Base-by-base conservation (phyloP, 2,888 invertebrate genomes). In the Epistrophe eligans region DNA sequence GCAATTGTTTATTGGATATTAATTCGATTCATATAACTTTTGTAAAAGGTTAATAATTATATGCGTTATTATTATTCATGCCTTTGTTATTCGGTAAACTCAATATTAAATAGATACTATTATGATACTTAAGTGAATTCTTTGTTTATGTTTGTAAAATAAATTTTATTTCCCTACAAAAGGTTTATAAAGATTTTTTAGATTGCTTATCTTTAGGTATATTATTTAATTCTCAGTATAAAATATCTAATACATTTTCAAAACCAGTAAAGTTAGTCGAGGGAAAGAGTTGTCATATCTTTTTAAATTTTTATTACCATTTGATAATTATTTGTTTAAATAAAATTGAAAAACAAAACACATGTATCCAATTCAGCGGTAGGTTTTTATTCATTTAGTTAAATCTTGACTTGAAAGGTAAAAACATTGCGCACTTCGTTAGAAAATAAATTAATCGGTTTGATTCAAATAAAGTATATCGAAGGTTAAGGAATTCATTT, bases 291-390 rank as follows among this genome's bases (percentile, higher is more conserved):
- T 70, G 64, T 62, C 77, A 70, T 80, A 58, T 60, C 77, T 48
- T 17, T 67, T 28, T 1, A 70, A n/a, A 62, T 10, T 45, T 85
- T 85, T 85, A 85, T 74, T 62, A 62, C 77, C 62, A 35, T 35
- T 28, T 43, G 50, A 38, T 79, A 85, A 85, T 85, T 81, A 74
- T 70, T 73, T 70, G 70, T 5, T 48, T 74, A 40, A 81, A 81
- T 82, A 74, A 85, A 77, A 77, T 50, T 62, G 8, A 38, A 58
- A 11, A 38, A 24, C 15, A 15, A 13, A 71, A 28, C 72, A 28
- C 13, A 67, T 43, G 67, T 62, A 62, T 70, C 70, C 48, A 60
- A 72, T 67, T 70, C 60, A 60, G 50, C 45, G 35, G 38, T 57
- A 60, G 40, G 62, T 11, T 62, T 17, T 55, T 40, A 55, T 60